Percentiles rank a stretch among this genome's conserved stretches.
phyloP scores from a whole-genome alignment of 2,888 invertebrate genomes.

The Cantharis nigra region DNA sequence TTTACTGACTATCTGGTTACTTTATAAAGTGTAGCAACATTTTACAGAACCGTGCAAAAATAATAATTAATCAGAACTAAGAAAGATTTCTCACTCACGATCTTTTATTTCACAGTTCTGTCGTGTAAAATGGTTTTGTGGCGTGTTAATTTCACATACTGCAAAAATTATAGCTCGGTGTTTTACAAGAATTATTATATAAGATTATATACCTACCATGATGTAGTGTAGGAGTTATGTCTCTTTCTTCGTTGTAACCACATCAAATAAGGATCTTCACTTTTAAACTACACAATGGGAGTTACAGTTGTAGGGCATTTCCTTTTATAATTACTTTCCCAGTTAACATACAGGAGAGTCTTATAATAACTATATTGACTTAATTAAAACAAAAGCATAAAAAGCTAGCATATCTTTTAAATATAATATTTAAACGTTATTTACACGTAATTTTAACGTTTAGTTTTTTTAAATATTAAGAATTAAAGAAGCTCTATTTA shows the following conservation, averaged over 20 bases:
- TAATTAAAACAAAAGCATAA: too few relatives aligned
- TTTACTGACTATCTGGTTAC: slow-evolving; percentile 33
- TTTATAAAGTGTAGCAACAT: slow-evolving; percentile 30
- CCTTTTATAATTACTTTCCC: not conserved
- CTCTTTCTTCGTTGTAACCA: not conserved
- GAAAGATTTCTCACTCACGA: slow-evolving; percentile 30
- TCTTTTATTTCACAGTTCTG: slow-evolving; percentile 33
- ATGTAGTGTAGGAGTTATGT: slow-evolving; percentile 1
- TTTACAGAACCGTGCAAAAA: slow-evolving; percentile 31
- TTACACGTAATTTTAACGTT: too few relatives aligned
- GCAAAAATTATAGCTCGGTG: slow-evolving; percentile 27
- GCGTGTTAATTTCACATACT: slow-evolving; percentile 31
- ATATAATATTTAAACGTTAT: too few relatives aligned
- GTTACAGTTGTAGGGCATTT: not conserved
- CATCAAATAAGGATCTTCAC: not conserved
- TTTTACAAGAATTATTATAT: slow-evolving; percentile 25
- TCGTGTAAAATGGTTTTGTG: slow-evolving; percentile 29
- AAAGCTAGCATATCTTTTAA: too few relatives aligned
- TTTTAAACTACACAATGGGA: not conserved
- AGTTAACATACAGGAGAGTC: not conserved
- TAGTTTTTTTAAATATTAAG: too few relatives aligned
- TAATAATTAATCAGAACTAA: slow-evolving; percentile 34
- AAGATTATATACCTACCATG: slow-evolving; percentile 14
- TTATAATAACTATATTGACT: not conserved
- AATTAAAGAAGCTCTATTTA: not conserved